phyloP scores from a whole-genome alignment of 2,113 vertebrate genomes.

The Psilopsiagon aurifrons region DNA sequence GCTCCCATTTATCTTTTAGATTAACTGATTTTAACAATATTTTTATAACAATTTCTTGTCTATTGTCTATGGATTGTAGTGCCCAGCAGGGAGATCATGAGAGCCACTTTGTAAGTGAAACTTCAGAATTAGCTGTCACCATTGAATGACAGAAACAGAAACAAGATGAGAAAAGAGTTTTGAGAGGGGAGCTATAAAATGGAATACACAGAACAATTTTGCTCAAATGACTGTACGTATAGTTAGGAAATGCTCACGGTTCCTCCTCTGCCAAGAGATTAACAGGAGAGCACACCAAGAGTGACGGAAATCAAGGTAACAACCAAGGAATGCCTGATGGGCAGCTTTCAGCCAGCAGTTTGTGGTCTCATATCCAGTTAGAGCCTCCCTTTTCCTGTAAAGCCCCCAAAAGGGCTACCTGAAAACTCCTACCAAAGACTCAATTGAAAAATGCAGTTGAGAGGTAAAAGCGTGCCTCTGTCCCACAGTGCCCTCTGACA shows the following conservation, averaged over 20 bases:
- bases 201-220: neutral
- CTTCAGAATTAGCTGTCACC: neutral
- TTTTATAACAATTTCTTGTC: neutral
- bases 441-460: fast-evolving
- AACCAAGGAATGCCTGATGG: fast-evolving
- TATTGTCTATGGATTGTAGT: neutral
- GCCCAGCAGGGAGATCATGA: neutral
- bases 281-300: neutral
- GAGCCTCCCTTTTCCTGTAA: neutral
- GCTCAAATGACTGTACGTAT: neutral
- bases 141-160: neutral
- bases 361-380: neutral
- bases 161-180: neutral
- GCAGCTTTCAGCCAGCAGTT: neutral
- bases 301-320: neutral
- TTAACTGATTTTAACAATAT: neutral
- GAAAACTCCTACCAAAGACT: neutral
- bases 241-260: neutral
- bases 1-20: neutral
- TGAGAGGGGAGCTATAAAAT: neutral
- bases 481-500: neutral
- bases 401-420: neutral
- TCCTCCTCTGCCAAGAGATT: neutral
- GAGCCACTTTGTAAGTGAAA: neutral
- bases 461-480: fast-evolving